Base-by-base conservation (phyloP, 1,140 invertebrate species). In the Diorhabda elongata region DNA sequence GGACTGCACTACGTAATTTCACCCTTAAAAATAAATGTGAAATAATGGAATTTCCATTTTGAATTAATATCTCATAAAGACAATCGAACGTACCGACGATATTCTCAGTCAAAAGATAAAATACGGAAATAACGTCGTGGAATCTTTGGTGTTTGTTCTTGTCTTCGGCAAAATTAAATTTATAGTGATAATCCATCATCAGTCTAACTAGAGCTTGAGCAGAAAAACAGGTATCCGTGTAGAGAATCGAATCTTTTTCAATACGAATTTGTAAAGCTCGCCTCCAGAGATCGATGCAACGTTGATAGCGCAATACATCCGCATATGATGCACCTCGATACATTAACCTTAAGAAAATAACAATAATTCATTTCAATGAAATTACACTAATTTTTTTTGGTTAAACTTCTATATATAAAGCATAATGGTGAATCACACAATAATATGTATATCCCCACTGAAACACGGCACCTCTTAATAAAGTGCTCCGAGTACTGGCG, bases 281-380 rank as follows among this genome's bases (percentile, higher is more conserved):
- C 68, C 85, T 83, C 93, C 93, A 96, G 11, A 96, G 82, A 81
- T 94, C 90, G 68, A 95, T 92, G 79, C 93, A 95, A 64, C 90
- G 84, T 77, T 94, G 91, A 82, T 93, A 92, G 70, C 91, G 87
- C 69, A 93, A 82, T 26, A 91, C 88, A 80, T 96, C 94, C 2
- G 92, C 93, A 82, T 94, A 96, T 0, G 92, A 88, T 3, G 94
- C 94, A 56, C 94, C 94, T 67, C 93, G 83, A 76, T 86, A 81
- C 80, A 81, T 81, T 69, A 81, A 74, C 61, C 80, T 78, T 44
- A 43, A 69, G 61, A 58, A 44, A 44, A 44, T 45, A 5, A 52
- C 44, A 26, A 26, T 26, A 26, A 26, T 61, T 61, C n/a, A n/a
- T 26, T 4, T 42, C 42, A 9, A 42, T 61, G 8, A 26, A 11